Evolutionary conservation across 2,888 invertebrate genomes (phyloP).

Genomic region (Pandemis cinnamomeana): DNA sequence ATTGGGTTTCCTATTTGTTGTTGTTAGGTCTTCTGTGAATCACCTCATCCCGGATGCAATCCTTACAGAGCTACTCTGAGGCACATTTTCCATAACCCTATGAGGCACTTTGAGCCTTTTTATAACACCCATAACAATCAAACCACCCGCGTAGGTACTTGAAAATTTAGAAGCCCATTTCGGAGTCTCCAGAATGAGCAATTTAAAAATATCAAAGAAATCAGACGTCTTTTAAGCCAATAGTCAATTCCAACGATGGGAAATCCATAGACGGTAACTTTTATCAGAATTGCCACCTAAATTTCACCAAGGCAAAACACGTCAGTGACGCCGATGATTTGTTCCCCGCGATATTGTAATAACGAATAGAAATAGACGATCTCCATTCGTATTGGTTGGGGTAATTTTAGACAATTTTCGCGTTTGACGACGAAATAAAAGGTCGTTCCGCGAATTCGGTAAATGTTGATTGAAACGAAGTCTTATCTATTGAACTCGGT

Average conservation of each 20-base stretch:
- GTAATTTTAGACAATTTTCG: conserved; percentile 30
- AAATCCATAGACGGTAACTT: neutral
- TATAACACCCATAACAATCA: too few relatives aligned
- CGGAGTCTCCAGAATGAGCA: neutral
- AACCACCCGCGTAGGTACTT: too few relatives aligned
- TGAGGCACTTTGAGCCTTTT: too few relatives aligned
- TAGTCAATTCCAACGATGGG: neutral
- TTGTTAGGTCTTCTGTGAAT: too few relatives aligned
- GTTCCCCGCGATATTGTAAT: conserved; percentile 34
- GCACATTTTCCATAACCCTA: too few relatives aligned
- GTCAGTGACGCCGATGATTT: conserved; percentile 34
- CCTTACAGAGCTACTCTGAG: too few relatives aligned
- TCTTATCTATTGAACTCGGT: neutral
- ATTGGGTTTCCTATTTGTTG: neutral
- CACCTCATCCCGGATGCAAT: too few relatives aligned
- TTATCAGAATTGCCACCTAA: conserved; percentile 24
- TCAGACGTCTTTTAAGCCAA: neutral
- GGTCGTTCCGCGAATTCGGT: conserved; percentile 16
- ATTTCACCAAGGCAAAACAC: conserved; percentile 33
- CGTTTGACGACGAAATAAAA: conserved; percentile 23
- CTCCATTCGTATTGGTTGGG: conserved; percentile 28
- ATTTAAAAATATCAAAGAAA: neutral
- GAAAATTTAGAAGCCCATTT: neutral
- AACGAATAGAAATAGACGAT: conserved; percentile 21
- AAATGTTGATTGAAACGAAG: conserved; percentile 19